These are phyloP conservation scores for Peromyscus maniculatus DNA, from an alignment of 2,113 vertebrate species.

Conservation along the genomic window DNA sequence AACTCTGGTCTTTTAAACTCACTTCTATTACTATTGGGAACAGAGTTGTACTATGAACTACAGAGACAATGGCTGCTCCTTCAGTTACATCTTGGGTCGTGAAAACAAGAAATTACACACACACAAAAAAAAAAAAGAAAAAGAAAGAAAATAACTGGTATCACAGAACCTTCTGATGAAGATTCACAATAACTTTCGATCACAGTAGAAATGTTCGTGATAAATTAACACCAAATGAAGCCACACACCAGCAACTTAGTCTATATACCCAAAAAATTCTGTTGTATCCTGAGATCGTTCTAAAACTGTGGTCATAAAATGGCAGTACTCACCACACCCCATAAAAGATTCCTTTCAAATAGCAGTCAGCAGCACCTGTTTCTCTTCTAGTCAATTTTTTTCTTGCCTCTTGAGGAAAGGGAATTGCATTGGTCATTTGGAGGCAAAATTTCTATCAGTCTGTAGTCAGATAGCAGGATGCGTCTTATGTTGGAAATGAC, in stretches of 20 bases:
- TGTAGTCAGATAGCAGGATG: background rate
- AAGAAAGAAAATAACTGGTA: background rate
- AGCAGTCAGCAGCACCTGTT: conserved; percentile 5
- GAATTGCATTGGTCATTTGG: background rate
- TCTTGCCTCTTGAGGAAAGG: conserved; percentile 11
- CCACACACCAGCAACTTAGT: background rate
- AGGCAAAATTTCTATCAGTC: background rate
- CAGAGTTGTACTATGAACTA: background rate
- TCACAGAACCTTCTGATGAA: conserved; percentile 10
- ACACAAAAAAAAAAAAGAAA: background rate
- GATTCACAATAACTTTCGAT: background rate
- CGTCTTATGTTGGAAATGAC: background rate
- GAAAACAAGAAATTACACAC: background rate
- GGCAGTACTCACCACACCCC: conserved; percentile 80
- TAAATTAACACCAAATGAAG: conserved; percentile 16
- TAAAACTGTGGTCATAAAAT: conserved; percentile 22
- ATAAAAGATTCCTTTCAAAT: conserved; percentile 61
- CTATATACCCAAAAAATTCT: background rate
- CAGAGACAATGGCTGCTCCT: background rate
- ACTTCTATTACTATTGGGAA: background rate
- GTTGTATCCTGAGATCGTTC: background rate
- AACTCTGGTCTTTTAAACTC: background rate
- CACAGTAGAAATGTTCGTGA: background rate
- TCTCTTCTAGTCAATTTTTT: background rate
- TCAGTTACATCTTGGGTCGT: background rate